phyloP scores from a whole-genome alignment of 1,140 invertebrate genomes.

The Bombus affinis region DNA sequence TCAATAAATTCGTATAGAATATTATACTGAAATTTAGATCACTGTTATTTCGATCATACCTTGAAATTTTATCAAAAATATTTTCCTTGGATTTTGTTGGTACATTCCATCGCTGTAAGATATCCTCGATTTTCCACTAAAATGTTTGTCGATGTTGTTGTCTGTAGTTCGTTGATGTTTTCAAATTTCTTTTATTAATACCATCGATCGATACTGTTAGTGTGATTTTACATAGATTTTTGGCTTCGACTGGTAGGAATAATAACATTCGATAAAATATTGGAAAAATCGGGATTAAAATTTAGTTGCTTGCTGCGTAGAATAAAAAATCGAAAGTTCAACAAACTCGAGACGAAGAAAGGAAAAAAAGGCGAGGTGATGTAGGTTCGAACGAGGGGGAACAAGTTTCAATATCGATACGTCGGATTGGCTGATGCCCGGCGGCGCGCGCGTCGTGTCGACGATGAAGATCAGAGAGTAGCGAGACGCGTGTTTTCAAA shows the following conservation, averaged over 20 bases:
- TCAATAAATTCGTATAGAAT: no score
- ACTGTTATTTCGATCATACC: no score
- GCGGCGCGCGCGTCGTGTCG: neutral
- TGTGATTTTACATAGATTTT: no score
- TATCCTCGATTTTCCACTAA: neutral
- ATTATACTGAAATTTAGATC: no score
- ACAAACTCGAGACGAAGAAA: neutral
- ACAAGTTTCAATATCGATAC: neutral
- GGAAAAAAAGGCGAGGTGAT: neutral
- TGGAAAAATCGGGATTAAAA: no score
- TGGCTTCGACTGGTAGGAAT: no score
- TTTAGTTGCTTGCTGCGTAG: neutral
- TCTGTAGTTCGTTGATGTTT: neutral
- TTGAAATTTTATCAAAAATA: no score
- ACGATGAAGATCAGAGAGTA: constrained; percentile 22
- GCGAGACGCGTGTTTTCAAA: constrained; percentile 7
- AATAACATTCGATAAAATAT: no score
- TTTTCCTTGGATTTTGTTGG: no score
- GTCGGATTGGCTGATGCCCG: neutral
- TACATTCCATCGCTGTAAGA: neutral
- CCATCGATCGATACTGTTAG: neutral
- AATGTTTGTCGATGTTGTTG: neutral
- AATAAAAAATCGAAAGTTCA: neutral
- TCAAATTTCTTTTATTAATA: neutral
- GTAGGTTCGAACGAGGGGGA: neutral